These are phyloP conservation scores for Kryptolebias marmoratus DNA, from an alignment of 2,113 vertebrate genomes.

Conservation along the genomic window DNA sequence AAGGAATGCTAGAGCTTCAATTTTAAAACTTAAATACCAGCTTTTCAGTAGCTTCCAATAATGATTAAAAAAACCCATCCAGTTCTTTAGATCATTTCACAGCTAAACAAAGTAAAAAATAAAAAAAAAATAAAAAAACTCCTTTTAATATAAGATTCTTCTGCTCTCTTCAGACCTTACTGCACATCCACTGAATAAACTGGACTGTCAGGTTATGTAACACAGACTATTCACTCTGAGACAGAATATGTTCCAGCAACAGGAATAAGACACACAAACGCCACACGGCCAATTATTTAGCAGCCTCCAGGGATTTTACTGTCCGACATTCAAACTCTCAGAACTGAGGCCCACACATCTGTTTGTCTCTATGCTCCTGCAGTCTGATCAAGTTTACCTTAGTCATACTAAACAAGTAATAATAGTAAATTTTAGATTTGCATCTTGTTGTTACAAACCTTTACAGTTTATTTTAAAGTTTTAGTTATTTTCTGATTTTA, in stretches of 20 bases:
- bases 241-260: constrained; percentile 42
- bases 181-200: constrained; percentile 34
- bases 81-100: neutral
- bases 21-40: too few species aligned
- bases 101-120: neutral
- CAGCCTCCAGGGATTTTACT: constrained; percentile 61
- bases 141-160: neutral
- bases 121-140: neutral
- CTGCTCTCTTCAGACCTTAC: constrained; percentile 4
- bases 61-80: neutral
- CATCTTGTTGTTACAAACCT: neutral
- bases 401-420: constrained; percentile 8
- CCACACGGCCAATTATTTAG: constrained; percentile 77
- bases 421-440: neutral
- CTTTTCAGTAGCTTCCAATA: too few species aligned
- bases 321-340: constrained; percentile 54
- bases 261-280: constrained; percentile 65
- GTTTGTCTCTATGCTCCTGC: constrained; percentile 28
- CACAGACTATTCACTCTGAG: constrained; percentile 37
- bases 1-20: too few species aligned
- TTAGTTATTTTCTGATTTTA: neutral
- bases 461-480: too few species aligned
- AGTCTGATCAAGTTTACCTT: constrained; percentile 9
- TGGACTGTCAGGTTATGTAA: constrained; percentile 54
- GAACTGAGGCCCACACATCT: constrained; percentile 5